Evolutionary conservation across 2,888 invertebrate species (phyloP), one percentile per base, ranked within the genome.

Genomic region (Xylota segnis): DNA sequence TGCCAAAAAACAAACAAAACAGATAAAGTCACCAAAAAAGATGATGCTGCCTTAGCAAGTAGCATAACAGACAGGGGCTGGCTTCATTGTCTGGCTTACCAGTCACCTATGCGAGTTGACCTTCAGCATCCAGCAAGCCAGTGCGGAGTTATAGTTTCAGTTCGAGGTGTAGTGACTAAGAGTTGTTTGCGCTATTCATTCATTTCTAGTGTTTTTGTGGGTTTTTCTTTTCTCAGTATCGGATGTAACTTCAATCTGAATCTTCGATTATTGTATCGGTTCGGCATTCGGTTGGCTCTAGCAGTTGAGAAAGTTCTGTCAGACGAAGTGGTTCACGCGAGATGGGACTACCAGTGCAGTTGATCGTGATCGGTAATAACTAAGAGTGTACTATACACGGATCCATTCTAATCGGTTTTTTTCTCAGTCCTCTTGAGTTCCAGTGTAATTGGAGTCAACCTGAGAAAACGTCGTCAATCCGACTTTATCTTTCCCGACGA

Each of bases 401-500:
- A 1, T 4, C 10, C 47, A n/a, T n/a, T n/a, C n/a, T 27, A 50
- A 23, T 27, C n/a, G 47, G 16, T 18, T 27, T 6, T 52, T 29
- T 10, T 52, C n/a, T 52, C 29, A 54, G 14, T 77, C n/a, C 18
- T 72, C 12, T 23, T 83, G 7, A 68, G 68, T 27, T 32, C 32
- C 4, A 27, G 34, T 40, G n/a, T 37, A 0, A 27, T 16, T 66
- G 66, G 59, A 16, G 23, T 12, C 4, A 47, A 18, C 58, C 12
- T 68, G 0, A 70, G 75, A 14, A 70, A 50, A 16, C 70, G 63
- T 2, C 71, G 82, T 4, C 76, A 76, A 27, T 29, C 12, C 10
- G 76, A 77, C 54, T 72, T 86, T 50, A 6, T 68, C 6, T 86
- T 86, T 18, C 86, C 86, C 4, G 72, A 66, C 50, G 56, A 72